Conservation (phyloP, 2,113 vertebrate species). For the Myrmecobius fasciatus region DNA sequence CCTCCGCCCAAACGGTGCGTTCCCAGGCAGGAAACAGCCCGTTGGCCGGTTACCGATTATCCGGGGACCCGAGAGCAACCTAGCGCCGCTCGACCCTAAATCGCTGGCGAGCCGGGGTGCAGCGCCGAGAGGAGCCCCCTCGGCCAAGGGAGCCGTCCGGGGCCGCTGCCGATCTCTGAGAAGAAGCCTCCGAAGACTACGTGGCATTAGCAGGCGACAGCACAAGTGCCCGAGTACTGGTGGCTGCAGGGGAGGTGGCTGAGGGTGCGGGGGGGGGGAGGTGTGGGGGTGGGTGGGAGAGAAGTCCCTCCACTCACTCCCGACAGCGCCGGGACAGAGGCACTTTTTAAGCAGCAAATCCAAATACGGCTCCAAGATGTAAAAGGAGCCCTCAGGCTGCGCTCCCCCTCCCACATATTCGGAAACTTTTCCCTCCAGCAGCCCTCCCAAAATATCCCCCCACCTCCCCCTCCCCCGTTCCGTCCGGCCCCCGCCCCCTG, state of each 20-base stretch:
- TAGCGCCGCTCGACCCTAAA: conserved; percentile 8
- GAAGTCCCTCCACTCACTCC: conserved; percentile 37
- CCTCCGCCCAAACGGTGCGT: neutral
- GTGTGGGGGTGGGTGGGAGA: neutral
- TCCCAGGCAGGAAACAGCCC: conserved; percentile 23
- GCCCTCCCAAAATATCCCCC: conserved; percentile 64
- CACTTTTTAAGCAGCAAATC: neutral
- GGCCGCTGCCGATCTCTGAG: conserved; percentile 68
- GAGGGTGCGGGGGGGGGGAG: neutral
- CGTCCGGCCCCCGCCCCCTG: neutral
- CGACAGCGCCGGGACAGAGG: neutral
- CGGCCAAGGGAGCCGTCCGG: conserved; percentile 56
- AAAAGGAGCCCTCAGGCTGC: conserved; percentile 41
- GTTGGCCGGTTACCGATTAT: neutral
- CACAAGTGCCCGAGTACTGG: conserved; percentile 63
- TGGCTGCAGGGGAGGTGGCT: neutral
- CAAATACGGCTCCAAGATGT: conserved; percentile 25
- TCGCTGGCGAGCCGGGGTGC: conserved; percentile 64
- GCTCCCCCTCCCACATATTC: conserved; percentile 32
- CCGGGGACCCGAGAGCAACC: conserved; percentile 37
- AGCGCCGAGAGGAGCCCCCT: conserved; percentile 64
- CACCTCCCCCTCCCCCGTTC: conserved; percentile 27
- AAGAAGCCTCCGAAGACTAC: conserved; percentile 81
- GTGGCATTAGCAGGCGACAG: conserved; percentile 81
- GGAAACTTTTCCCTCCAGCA: conserved; percentile 62